A percentile compares a stretch with the other conserved stretches of the same genome.
phyloP scores from a whole-genome alignment of 2,113 vertebrate genomes.

The Chlorodrepanis virens region DNA sequence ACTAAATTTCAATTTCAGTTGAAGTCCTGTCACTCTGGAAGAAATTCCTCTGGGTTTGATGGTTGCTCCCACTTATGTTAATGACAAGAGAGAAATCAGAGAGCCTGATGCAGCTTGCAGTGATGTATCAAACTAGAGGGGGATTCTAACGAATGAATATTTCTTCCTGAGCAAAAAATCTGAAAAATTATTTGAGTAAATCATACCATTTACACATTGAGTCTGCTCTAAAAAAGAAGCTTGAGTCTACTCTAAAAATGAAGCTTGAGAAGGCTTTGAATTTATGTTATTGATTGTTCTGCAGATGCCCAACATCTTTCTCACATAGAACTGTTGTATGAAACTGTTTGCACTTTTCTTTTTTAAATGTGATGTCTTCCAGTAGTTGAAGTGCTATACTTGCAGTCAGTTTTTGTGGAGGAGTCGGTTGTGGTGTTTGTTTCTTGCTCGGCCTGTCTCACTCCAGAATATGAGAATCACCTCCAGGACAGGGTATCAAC shows the following conservation, averaged over 20 bases:
- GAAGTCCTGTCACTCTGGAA: neutral
- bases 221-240: neutral
- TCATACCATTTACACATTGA: neutral
- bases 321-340: neutral
- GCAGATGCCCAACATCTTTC: neutral
- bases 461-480: neutral
- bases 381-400: neutral
- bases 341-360: neutral
- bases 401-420: neutral
- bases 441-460: neutral
- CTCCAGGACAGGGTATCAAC: neutral
- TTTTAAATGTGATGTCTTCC: neutral
- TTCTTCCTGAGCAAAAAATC: neutral
- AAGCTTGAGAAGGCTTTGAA: neutral
- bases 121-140: neutral
- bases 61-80: neutral
- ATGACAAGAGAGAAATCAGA: neutral
- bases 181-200: neutral
- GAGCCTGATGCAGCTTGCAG: neutral
- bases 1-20: neutral
- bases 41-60: neutral
- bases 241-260: neutral
- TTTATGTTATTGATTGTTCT: neutral
- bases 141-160: neutral
- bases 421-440: neutral